These are phyloP conservation scores for Arenaria interpres DNA, from an alignment of 2,113 vertebrate species.

Conservation along the genomic window DNA sequence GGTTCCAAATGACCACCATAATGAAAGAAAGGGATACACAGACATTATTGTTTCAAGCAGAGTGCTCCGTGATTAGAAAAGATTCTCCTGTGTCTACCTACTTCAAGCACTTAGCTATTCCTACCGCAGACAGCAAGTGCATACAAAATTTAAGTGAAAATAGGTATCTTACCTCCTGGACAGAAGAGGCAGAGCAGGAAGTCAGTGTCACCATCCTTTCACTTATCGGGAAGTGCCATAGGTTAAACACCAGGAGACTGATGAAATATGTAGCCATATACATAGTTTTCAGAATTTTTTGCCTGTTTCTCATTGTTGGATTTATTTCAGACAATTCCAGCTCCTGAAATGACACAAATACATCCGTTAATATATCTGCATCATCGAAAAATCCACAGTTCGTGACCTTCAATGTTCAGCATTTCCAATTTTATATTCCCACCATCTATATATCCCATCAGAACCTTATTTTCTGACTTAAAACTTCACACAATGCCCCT, in stretches of 20 bases:
- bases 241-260: neutral
- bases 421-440: neutral
- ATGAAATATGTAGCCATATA: neutral
- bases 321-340: neutral
- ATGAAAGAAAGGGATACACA: neutral
- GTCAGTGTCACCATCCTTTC: neutral
- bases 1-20: neutral
- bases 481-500: neutral
- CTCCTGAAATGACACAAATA: neutral
- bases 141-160: neutral
- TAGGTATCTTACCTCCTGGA: neutral
- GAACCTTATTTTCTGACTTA: neutral
- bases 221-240: neutral
- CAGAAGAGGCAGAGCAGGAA: neutral
- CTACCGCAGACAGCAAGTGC: neutral
- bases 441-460: neutral
- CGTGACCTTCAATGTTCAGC: neutral
- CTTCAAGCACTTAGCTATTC: neutral
- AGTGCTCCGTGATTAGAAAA: neutral
- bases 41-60: neutral
- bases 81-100: neutral
- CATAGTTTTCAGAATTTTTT: neutral
- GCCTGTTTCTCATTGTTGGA: neutral
- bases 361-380: neutral
- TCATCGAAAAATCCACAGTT: neutral